These are phyloP conservation scores for Myotis vivesi DNA, from an alignment of 2,797 vertebrate species.

Conservation along the genomic window DNA sequence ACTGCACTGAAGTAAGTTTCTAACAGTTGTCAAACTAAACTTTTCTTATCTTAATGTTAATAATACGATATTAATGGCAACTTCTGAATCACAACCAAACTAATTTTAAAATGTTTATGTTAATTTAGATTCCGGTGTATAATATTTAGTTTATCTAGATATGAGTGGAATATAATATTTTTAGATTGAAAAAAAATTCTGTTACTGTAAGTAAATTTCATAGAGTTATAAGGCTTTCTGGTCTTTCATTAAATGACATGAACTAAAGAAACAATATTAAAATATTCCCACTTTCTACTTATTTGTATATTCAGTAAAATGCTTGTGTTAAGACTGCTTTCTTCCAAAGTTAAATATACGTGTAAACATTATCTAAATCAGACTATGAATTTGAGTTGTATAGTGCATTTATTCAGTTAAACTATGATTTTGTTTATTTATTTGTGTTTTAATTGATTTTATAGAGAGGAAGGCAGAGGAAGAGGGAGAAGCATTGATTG, in stretches of 20 bases:
- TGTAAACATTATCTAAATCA: neutral
- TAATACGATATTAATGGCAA: neutral
- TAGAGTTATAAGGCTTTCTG: neutral
- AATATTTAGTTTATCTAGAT: constrained; percentile 28
- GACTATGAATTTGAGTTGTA: neutral
- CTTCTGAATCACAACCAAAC: constrained; percentile 9
- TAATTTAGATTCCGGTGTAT: neutral
- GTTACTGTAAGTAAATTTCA: constrained; percentile 33
- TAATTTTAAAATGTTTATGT: constrained; percentile 23
- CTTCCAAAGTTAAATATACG: neutral
- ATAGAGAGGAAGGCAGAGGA: neutral
- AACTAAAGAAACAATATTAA: neutral
- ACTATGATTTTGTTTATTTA: neutral
- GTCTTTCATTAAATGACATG: constrained; percentile 15
- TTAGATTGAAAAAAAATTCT: neutral
- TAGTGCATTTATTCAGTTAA: neutral
- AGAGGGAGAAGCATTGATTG: neutral
- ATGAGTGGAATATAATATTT: constrained; percentile 9
- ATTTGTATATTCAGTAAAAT: constrained; percentile 5
- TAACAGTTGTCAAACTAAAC: neutral
- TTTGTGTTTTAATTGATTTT: neutral
- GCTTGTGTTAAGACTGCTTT: neutral
- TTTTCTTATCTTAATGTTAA: neutral
- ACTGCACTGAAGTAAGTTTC: constrained; percentile 96
- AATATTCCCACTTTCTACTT: neutral